Base-by-base conservation (phyloP, 1,140 invertebrate genomes). In the Sinonovacula constricta region DNA sequence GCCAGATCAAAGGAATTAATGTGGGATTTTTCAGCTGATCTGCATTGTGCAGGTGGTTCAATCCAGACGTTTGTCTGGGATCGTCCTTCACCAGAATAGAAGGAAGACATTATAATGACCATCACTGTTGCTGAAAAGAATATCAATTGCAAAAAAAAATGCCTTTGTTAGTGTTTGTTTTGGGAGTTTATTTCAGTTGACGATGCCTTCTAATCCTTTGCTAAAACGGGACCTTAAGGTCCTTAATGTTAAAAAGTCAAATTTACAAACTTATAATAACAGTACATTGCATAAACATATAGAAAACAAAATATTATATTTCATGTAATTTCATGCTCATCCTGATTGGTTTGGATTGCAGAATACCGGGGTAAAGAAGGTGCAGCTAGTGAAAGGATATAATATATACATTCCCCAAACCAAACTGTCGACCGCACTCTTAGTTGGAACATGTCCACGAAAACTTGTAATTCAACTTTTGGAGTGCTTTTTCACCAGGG, bases 291-390 rank as follows among this genome's bases (percentile, higher is more conserved):
- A 62, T 62, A 62, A 30, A 24, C 18, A 33, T 62, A 31, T 31
- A 62, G 33, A 62, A 30, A 62, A 56, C 24, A 62, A 31, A 30
- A 30, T 30, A 31, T 62, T 62, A 62, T 30, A 30, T 30, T 31
- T 62, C 24, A 62, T 62, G 59, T 62, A 62, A 62, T 31, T 31
- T 62, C n/a, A 31, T 62, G 33, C 59, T 62, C 59, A 62, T 33
- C 59, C 59, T 62, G 59, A 62, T 62, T 30, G 28, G 33, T 62
- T 62, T 62, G 28, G 59, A 62, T 62, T 62, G 59, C 59, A 62
- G 59, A n/a, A 28, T 62, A 62, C 3, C 28, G 12, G 59, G 31
- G 33, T 62, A 15, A 62, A 62, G 59, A 62, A 62, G 33, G 59
- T 62, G 59, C 59, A 30, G 59, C 59, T 62, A 28, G n/a, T 33